phyloP scores from a whole-genome alignment of 2,888 invertebrate genomes.

The Hirtodrosophila trivittata region DNA sequence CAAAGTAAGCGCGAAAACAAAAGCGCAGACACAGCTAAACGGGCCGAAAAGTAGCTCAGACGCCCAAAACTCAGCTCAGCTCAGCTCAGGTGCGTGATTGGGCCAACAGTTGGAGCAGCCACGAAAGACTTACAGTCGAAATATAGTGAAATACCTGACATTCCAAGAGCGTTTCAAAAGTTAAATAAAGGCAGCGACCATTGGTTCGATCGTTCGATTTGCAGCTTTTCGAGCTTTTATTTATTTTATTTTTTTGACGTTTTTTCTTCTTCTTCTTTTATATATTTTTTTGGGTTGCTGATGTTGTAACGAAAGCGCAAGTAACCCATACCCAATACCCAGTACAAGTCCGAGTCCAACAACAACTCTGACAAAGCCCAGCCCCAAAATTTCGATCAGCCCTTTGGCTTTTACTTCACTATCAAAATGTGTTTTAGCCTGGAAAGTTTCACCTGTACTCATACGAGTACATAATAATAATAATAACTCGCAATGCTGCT shows the following conservation, averaged over 20 bases:
- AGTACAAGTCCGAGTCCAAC: constrained; percentile 12
- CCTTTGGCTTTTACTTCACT: constrained; percentile 27
- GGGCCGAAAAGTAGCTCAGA: constrained; percentile 52
- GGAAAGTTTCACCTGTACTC: constrained; percentile 35
- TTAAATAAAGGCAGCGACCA: constrained; percentile 57
- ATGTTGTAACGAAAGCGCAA: constrained; percentile 71
- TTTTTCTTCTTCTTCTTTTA: constrained; percentile 4
- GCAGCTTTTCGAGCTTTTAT: constrained; percentile 28
- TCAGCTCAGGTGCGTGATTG: constrained; percentile 55
- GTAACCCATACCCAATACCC: constrained; percentile 40
- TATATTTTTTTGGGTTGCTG: constrained; percentile 23
- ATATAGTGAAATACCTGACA: constrained; percentile 60
- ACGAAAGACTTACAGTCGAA: constrained; percentile 41
- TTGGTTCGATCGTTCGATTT: constrained; percentile 45
- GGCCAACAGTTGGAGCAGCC: constrained; percentile 35
- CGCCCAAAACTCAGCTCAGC: constrained; percentile 48
- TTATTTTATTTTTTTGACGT: constrained; percentile 13
- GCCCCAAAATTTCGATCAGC: constrained; percentile 17
- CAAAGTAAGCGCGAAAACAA: constrained; percentile 39
- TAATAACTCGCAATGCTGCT: not conserved
- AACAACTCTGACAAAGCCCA: constrained; percentile 5
- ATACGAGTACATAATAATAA: not conserved
- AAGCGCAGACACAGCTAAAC: constrained; percentile 51
- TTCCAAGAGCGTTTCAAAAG: constrained; percentile 53
- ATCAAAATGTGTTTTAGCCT: constrained; percentile 18